Conservation (phyloP, 2,797 vertebrate species). For the Poecilia velifera region DNA sequence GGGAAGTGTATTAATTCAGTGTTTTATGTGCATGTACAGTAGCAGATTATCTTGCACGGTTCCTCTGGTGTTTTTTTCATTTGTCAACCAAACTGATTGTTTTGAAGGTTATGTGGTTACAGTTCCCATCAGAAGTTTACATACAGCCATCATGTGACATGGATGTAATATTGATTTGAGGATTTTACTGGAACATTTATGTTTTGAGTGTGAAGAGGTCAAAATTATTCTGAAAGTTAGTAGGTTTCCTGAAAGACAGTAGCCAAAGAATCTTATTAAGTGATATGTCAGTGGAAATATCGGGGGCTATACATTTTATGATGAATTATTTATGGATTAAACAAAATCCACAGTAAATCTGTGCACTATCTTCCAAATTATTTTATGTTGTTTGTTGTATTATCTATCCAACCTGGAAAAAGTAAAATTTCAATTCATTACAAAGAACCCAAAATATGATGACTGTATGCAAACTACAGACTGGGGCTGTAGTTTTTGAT, state of each 20-base stretch:
- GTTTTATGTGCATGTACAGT: conserved; percentile 77
- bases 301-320: not conserved
- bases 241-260: not conserved
- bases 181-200: not conserved
- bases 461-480: not conserved
- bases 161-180: not conserved
- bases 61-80: conserved; percentile 73
- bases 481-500: not conserved
- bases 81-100: conserved; percentile 79
- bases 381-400: not conserved
- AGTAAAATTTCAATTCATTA: not conserved
- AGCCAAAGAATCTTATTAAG: not conserved
- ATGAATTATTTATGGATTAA: not conserved
- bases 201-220: not conserved
- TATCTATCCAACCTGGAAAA: not conserved
- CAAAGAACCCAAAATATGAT: not conserved
- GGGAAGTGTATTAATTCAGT: conserved; percentile 58
- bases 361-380: not conserved
- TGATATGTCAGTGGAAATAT: not conserved
- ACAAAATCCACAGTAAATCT: not conserved
- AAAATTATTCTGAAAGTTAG: not conserved
- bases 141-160: not conserved
- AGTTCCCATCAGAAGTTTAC: not conserved
- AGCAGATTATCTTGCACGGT: conserved; percentile 82
- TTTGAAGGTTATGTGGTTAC: conserved; percentile 44